These are phyloP conservation scores for Papilio aristodemus DNA, from an alignment of 1,140 invertebrate species.

Conservation along the genomic window DNA sequence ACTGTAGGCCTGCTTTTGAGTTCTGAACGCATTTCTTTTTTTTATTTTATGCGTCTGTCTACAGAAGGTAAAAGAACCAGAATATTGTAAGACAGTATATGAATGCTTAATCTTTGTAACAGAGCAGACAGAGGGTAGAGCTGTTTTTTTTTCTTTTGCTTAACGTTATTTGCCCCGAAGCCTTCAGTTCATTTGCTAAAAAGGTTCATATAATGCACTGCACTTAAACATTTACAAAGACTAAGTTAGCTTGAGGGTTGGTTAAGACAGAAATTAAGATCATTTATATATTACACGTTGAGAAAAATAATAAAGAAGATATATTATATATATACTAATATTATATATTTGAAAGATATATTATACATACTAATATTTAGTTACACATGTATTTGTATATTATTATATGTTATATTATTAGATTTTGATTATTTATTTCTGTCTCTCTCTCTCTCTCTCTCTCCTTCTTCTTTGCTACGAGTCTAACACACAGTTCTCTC, in stretches of 20 bases:
- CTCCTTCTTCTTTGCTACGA: too few relatives aligned
- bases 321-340: too few relatives aligned
- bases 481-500: too few relatives aligned
- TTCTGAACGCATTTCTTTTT: not conserved
- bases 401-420: too few relatives aligned
- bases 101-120: not conserved
- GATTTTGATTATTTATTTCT: too few relatives aligned
- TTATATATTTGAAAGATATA: too few relatives aligned
- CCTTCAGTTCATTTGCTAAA: too few relatives aligned
- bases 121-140: not conserved
- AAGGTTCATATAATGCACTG: not conserved
- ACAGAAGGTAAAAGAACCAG: not conserved
- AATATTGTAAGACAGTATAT: not conserved
- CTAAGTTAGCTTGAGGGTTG: not conserved
- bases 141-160: not conserved
- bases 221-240: not conserved
- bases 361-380: too few relatives aligned
- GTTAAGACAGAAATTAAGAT: not conserved
- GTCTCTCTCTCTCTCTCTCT: too few relatives aligned
- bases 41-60: not conserved
- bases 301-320: too few relatives aligned
- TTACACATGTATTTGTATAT: too few relatives aligned
- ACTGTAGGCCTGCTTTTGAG: not conserved
- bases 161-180: not conserved
- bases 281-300: too few relatives aligned